Evolutionary conservation across 1,140 invertebrate species (phyloP).

Genomic region (Hypsibius dujardini): DNA sequence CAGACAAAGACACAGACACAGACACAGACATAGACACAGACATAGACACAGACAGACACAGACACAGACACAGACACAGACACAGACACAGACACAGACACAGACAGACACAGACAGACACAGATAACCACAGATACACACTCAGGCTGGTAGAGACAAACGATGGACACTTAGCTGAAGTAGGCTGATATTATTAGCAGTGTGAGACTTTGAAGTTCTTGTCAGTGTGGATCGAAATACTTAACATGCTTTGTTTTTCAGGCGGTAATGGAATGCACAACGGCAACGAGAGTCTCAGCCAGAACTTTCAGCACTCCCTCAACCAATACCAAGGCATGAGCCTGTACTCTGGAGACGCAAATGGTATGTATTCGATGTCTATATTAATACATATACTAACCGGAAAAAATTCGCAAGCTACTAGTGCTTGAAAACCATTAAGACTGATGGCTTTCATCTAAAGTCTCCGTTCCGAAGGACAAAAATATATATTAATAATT

Average conservation of each 20-base stretch:
- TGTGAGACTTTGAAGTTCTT: too few species aligned
- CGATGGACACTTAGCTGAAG: too few species aligned
- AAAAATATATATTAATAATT: background rate
- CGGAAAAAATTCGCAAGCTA: background rate
- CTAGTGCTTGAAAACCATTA: background rate
- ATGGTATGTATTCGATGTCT: background rate
- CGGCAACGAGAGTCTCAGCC: background rate
- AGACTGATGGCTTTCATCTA: background rate
- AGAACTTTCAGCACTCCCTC: constrained; percentile 5
- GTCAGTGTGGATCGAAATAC: background rate
- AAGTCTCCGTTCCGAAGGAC: background rate
- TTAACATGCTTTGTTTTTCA: background rate
- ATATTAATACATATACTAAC: background rate
- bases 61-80: too few species aligned
- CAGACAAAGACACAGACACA: too few species aligned
- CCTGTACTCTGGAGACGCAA: background rate
- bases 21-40: too few species aligned
- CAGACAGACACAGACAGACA: too few species aligned
- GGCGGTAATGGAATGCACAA: constrained; percentile 2
- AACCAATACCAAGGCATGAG: constrained; percentile 13
- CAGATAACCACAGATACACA: too few species aligned
- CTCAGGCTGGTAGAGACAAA: too few species aligned
- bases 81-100: too few species aligned
- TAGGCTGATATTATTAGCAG: too few species aligned
- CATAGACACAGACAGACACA: too few species aligned